A percentile compares a stretch with the other conserved stretches of the same genome.
Conservation (phyloP, 2,113 vertebrate species). For the Callopanchax toddi region DNA sequence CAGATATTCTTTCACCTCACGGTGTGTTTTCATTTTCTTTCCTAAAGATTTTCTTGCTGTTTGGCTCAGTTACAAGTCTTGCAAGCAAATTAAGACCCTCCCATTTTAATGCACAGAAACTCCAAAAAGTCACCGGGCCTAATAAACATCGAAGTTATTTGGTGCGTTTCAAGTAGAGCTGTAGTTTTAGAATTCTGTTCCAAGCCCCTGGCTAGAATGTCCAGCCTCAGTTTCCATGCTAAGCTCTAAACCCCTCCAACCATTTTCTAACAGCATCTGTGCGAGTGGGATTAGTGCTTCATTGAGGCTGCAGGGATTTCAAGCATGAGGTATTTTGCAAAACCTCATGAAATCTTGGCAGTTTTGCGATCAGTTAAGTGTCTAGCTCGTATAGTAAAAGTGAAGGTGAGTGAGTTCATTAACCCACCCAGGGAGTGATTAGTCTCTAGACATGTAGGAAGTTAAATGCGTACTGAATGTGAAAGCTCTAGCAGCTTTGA, state of each 20-base stretch:
- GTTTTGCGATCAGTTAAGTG: neutral
- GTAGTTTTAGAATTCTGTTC: neutral
- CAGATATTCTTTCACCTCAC: no score
- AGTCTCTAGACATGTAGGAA: neutral
- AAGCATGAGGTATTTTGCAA: slow-evolving; percentile 1
- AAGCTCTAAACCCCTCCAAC: neutral
- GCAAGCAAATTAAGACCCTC: neutral
- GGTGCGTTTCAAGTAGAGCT: neutral
- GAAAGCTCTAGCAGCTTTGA: slow-evolving; percentile 25
- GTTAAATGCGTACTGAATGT: neutral
- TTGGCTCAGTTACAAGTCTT: neutral
- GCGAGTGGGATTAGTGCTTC: slow-evolving; percentile 2
- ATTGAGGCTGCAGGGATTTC: neutral
- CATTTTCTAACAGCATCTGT: neutral
- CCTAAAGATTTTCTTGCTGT: neutral
- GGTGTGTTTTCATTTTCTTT: neutral
- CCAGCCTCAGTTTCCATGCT: neutral
- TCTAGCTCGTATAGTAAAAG: neutral
- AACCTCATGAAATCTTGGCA: neutral
- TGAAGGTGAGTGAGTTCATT: neutral
- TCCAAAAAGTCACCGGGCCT: neutral
- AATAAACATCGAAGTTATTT: neutral
- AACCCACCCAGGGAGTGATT: neutral
- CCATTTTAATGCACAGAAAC: neutral
- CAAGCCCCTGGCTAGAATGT: neutral